Percentiles rank a stretch among this genome's conserved stretches.
Evolutionary conservation across 2,113 vertebrate species (phyloP).

Genomic region (Raja brachyura): DNA sequence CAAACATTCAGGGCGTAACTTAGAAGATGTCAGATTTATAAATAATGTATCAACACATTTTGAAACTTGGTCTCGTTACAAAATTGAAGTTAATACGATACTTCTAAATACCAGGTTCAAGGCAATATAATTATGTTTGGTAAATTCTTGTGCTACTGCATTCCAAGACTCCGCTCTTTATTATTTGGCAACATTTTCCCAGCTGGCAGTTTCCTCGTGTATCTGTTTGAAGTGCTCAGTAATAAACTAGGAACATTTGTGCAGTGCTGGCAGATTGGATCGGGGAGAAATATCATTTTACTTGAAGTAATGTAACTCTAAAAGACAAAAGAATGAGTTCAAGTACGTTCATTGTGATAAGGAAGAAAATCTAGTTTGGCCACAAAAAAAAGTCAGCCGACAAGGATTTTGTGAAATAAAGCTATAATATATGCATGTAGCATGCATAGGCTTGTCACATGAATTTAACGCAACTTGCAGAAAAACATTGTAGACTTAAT

Average conservation of each 20-base stretch:
- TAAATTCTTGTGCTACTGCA: background rate
- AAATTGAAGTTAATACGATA: background rate
- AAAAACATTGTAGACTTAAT: background rate
- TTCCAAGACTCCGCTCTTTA: background rate
- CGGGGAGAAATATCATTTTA: background rate
- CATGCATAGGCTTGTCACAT: background rate
- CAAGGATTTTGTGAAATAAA: background rate
- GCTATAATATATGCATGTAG: background rate
- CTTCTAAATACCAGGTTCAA: background rate
- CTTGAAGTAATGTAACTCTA: background rate
- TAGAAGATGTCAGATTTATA: background rate
- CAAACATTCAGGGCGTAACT: background rate
- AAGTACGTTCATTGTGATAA: background rate
- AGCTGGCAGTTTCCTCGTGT: background rate
- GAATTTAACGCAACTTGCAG: background rate
- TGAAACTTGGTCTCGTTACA: background rate
- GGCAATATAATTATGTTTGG: background rate
- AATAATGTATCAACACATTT: background rate
- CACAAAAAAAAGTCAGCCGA: background rate
- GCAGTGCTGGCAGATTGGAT: background rate
- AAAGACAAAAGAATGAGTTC: background rate
- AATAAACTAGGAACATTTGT: background rate
- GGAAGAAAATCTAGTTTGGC: background rate
- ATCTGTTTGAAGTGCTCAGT: background rate
- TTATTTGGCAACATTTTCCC: background rate